A percentile compares a stretch with the other conserved stretches of the same genome.
phyloP scores from a whole-genome alignment of 2,797 vertebrate genomes.

The Myiothlypis coronata region DNA sequence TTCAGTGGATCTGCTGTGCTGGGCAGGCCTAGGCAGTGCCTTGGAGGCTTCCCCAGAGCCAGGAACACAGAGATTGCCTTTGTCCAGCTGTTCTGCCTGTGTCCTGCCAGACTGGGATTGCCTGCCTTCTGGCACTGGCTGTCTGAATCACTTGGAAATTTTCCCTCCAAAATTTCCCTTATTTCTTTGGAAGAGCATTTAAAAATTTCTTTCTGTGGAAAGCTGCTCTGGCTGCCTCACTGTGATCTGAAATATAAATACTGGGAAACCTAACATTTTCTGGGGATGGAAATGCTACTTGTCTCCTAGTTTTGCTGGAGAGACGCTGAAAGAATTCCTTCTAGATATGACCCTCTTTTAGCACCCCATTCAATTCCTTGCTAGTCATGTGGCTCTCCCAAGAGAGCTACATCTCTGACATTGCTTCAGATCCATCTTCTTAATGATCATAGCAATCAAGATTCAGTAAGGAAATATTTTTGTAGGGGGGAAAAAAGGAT shows the following conservation, averaged over 20 bases:
- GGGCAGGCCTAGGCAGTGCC: neutral
- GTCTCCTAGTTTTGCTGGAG: neutral
- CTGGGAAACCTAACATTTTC: neutral
- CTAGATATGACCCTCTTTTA: neutral
- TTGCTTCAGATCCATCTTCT: neutral
- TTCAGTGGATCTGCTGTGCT: neutral
- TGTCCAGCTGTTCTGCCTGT: neutral
- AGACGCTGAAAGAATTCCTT: neutral
- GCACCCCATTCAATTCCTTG: neutral
- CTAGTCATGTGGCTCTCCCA: neutral
- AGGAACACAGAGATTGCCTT: neutral
- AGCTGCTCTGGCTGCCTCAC: accelerated
- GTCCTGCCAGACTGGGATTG: neutral
- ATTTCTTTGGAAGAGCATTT: neutral
- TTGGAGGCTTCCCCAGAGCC: neutral
- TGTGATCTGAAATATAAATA: neutral
- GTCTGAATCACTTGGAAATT: neutral
- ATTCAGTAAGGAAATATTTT: conserved; percentile 17
- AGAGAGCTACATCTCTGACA: neutral
- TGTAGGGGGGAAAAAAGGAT: neutral
- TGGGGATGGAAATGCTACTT: neutral
- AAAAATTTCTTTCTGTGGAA: neutral
- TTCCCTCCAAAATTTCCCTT: neutral
- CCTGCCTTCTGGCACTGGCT: neutral
- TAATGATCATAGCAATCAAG: neutral